Percentiles rank a stretch among this genome's conserved stretches.
phyloP scores from a whole-genome alignment of 2,113 vertebrate genomes.

The Syngnathus scovelli region DNA sequence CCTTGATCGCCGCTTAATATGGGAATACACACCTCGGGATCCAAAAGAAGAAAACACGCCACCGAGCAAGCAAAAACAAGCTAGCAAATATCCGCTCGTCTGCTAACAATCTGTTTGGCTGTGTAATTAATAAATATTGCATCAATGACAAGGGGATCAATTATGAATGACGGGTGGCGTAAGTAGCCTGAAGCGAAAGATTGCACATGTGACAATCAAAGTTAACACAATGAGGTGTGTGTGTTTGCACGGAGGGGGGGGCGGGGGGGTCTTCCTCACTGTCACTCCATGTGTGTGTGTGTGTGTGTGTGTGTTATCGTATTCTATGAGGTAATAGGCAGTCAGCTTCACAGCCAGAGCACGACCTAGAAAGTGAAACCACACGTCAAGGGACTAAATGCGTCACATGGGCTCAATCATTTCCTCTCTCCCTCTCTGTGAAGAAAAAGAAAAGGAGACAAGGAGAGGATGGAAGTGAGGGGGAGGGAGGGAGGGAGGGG shows the following conservation, averaged over 20 bases:
- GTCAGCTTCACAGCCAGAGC: constrained; percentile 63
- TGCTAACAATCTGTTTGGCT: constrained; percentile 20
- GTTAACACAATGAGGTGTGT: constrained; percentile 22
- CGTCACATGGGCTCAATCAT: constrained; percentile 73
- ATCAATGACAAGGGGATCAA: constrained; percentile 38
- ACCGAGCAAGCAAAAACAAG: constrained; percentile 23
- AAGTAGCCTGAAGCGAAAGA: constrained; percentile 37
- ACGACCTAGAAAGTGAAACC: constrained; percentile 76
- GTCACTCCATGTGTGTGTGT: constrained; percentile 14
- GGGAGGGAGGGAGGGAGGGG: constrained; percentile 7
- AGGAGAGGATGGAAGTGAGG: constrained; percentile 10
- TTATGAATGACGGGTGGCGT: constrained; percentile 26
- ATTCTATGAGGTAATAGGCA: constrained; percentile 63
- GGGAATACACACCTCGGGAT: constrained; percentile 41
- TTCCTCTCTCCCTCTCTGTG: constrained; percentile 44
- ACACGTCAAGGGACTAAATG: constrained; percentile 60
- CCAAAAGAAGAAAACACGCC: constrained; percentile 26
- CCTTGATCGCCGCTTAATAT: constrained; percentile 48
- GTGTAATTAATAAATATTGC: constrained; percentile 40
- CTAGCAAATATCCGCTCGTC: constrained; percentile 22
- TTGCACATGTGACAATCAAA: constrained; percentile 36
- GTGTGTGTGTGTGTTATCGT: constrained; percentile 48
- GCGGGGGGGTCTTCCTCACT: constrained; percentile 6
- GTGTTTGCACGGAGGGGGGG: constrained; percentile 10
- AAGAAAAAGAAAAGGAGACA: constrained; percentile 14